phyloP scores from a whole-genome alignment of 2,113 vertebrate genomes.

The Suricata suricatta region DNA sequence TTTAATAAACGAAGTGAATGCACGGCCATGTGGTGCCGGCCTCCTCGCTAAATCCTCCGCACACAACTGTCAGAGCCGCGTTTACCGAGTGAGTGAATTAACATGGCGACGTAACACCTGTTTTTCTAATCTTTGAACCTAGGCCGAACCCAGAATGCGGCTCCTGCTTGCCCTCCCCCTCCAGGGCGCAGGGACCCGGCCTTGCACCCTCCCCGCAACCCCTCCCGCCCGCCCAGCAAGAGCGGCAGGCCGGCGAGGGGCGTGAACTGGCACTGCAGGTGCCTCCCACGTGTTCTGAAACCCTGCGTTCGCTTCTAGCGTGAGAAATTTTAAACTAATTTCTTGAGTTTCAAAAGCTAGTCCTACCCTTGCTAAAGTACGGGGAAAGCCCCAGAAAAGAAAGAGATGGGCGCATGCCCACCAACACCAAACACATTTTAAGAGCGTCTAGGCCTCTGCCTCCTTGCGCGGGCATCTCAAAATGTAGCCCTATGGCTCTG shows the following conservation, averaged over 20 bases:
- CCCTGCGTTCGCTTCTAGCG: neutral
- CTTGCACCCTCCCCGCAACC: neutral
- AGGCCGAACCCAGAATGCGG: neutral
- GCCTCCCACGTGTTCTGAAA: neutral
- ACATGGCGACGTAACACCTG: constrained; percentile 72
- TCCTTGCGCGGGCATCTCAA: neutral
- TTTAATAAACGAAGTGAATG: neutral
- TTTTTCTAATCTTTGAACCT: constrained; percentile 59
- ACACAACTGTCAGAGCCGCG: neutral
- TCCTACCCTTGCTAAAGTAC: neutral
- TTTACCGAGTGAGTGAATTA: constrained; percentile 23
- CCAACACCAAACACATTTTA: neutral
- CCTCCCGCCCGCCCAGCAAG: neutral
- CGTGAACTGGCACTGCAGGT: neutral
- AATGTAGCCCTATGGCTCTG: neutral
- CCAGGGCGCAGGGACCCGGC: neutral
- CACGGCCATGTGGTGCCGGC: neutral
- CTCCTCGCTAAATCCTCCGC: neutral
- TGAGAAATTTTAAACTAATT: neutral
- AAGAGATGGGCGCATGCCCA: neutral
- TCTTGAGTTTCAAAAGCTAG: neutral
- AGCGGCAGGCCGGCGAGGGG: neutral
- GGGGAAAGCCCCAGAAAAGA: neutral
- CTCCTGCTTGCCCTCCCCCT: neutral
- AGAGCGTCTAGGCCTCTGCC: neutral